Evolutionary conservation across 2,113 vertebrate genomes (phyloP).

Genomic region (Drymodes brunneopygia): DNA sequence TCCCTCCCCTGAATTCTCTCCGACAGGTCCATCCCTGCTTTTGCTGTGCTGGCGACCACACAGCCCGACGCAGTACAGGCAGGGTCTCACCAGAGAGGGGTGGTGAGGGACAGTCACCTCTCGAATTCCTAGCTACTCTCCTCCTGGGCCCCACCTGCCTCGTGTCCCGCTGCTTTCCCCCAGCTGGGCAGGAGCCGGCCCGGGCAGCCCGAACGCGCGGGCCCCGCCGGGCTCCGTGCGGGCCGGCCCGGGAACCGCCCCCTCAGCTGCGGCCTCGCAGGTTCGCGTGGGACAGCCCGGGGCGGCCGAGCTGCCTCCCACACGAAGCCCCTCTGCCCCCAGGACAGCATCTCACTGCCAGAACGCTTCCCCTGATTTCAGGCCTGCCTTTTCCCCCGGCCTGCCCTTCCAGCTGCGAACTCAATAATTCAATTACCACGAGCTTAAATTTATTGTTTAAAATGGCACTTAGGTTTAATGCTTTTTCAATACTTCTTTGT

Average conservation of each 20-base stretch:
- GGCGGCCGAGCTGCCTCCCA: rapidly evolving
- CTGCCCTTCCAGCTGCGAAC: neutral
- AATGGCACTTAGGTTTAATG: neutral
- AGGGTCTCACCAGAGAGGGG: neutral
- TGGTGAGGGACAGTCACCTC: no score
- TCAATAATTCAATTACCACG: neutral
- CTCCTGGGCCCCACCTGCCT: rapidly evolving
- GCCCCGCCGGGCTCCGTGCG: neutral
- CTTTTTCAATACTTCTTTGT: neutral
- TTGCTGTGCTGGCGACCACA: neutral
- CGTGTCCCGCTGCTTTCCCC: rapidly evolving
- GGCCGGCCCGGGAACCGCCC: neutral
- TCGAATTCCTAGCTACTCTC: neutral
- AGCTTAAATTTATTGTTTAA: neutral
- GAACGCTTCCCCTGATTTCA: no score
- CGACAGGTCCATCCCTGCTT: neutral
- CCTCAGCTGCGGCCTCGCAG: rapidly evolving
- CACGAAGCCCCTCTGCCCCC: rapidly evolving
- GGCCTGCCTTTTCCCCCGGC: neutral
- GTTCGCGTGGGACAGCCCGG: rapidly evolving
- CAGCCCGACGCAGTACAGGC: no score
- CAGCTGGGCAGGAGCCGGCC: rapidly evolving
- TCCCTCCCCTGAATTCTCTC: neutral
- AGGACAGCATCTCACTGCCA: rapidly evolving
- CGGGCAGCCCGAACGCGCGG: rapidly evolving